Base-by-base conservation (phyloP, 2,797 vertebrate genomes). In the Cheirogaleus major region DNA sequence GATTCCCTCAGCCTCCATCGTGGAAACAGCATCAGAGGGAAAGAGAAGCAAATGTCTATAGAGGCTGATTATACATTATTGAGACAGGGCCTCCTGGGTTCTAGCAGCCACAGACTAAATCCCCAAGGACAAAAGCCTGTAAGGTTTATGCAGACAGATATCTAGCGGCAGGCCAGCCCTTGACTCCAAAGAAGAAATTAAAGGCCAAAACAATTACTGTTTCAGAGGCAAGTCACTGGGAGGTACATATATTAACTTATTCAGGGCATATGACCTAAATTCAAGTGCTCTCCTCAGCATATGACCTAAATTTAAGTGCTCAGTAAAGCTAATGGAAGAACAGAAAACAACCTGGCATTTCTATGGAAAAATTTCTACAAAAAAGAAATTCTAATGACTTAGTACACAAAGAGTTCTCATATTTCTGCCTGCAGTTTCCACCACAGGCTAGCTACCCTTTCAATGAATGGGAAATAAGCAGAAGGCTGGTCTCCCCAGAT, bases 401-500 rank as follows among this genome's bases (percentile, higher is more conserved):
- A 13, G 78, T 57, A 76, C 65, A n/a, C 67, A 75, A 70, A 63
- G 57, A 83, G 84, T 89, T 67, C 30, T 72, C 27, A 18, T 73
- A 59, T 23, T 27, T 72, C 20, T 52, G 50, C 59, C 93, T 63
- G 1, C 48, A 93, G 72, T 67, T 88, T 73, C 55, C 32, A 87
- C 80, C 32, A 72, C 57, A 69, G 61, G 81, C 82, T 45, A 41
- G 52, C 81, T 82, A 81, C 10, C 93, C 82, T 91, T 95, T 2
- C 0, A 73, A 10, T 13, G 0, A 95, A 88, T 5, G 22, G 18
- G 79, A 83, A 83, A 59, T 48, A 67, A 97, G 84, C 30, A 93
- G 76, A 95, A 88, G 15, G 30, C 81, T 11, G 7, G 23, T 72
- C 92, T 83, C 81, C 41, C 98, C 97, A 98, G 98, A 98, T 98